phyloP scores from a whole-genome alignment of 2,888 invertebrate species.

The Athalia cordata region DNA sequence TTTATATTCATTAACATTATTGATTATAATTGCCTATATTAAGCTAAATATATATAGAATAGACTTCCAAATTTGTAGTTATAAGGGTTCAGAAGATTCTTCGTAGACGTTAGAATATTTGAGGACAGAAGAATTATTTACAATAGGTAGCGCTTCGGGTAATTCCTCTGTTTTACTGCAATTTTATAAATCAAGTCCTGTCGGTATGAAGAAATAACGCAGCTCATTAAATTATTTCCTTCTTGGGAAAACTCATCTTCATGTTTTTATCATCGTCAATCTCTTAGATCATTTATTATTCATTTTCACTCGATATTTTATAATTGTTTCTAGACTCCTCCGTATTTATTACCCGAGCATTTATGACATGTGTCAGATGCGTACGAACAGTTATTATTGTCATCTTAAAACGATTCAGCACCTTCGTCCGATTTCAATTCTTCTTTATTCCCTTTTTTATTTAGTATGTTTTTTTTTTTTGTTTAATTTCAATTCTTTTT shows the following conservation, averaged over 20 bases:
- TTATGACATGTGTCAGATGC: conserved; percentile 57
- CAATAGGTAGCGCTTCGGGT: conserved; percentile 56
- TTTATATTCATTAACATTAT: conserved; percentile 39
- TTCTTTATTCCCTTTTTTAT: conserved; percentile 41
- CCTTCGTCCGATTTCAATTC: conserved; percentile 53
- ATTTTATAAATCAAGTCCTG: conserved; percentile 17
- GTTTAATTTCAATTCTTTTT: conserved; percentile 46
- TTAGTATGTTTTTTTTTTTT: conserved; percentile 49
- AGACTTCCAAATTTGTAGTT: conserved; percentile 32
- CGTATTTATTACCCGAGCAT: conserved; percentile 55
- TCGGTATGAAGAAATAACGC: conserved; percentile 5
- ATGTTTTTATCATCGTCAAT: conserved; percentile 9
- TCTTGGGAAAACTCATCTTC: background rate
- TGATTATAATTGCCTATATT: conserved; percentile 40
- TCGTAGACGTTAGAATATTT: conserved; percentile 22
- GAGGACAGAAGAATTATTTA: conserved; percentile 52
- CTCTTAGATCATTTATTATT: conserved; percentile 3
- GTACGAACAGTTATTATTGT: conserved; percentile 69
- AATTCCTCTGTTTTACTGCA: conserved; percentile 37
- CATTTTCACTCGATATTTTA: conserved; percentile 7
- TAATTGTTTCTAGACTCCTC: conserved; percentile 12
- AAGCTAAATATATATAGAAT: conserved; percentile 33
- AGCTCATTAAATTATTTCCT: background rate
- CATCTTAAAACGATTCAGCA: conserved; percentile 69
- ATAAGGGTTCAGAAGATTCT: conserved; percentile 5